Evolutionary conservation across 1,140 invertebrate genomes (phyloP).

Genomic region (Apocrypta bakeri): DNA sequence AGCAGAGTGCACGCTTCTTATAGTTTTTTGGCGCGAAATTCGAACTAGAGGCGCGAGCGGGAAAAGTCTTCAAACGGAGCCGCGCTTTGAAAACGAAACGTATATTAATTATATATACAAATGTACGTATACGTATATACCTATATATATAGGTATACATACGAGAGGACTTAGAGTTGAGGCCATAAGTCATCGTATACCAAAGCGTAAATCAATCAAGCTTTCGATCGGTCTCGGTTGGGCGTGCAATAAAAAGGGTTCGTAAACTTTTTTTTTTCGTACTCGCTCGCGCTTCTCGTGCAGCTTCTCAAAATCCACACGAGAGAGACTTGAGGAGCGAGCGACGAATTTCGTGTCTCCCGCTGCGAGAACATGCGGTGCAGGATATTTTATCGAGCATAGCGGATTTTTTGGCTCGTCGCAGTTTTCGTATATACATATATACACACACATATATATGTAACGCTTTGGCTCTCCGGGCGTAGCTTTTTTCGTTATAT

Average conservation of each 20-base stretch:
- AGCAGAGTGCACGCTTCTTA: no score
- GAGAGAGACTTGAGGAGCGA: neutral
- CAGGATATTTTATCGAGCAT: neutral
- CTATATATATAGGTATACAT: no score
- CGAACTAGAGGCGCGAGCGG: neutral
- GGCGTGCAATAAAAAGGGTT: no score
- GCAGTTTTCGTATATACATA: neutral
- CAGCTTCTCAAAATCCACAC: neutral
- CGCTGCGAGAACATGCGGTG: neutral
- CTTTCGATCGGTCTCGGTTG: neutral
- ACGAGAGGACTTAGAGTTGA: neutral
- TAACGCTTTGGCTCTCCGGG: no score
- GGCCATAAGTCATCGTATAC: neutral
- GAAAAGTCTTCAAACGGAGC: neutral
- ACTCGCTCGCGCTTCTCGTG: neutral
- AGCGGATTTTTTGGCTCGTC: neutral
- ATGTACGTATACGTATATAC: no score
- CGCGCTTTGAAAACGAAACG: neutral
- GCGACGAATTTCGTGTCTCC: neutral
- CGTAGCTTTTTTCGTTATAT: no score
- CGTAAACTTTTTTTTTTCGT: neutral
- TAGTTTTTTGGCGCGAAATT: no score
- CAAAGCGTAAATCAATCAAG: neutral
- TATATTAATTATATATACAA: neutral
- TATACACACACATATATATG: no score